These are phyloP conservation scores for Malaclemys terrapin DNA, from an alignment of 2,113 vertebrate genomes.

Conservation along the genomic window DNA sequence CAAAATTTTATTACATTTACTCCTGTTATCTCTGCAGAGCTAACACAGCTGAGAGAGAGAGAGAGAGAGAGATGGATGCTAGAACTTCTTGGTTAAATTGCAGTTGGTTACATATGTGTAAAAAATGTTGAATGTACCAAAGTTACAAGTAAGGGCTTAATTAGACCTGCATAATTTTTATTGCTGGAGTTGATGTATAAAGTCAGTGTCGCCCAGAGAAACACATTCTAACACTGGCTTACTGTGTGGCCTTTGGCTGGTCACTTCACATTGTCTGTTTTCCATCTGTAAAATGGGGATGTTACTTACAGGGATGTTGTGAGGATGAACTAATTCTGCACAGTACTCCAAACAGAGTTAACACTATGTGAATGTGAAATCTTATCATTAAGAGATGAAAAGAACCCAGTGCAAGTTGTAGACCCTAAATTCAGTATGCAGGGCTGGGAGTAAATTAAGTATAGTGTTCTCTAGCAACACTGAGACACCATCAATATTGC, in stretches of 20 bases:
- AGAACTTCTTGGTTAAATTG: not conserved
- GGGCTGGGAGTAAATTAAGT: not conserved
- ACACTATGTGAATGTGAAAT: not conserved
- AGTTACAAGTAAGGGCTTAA: not conserved
- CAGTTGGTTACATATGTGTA: not conserved
- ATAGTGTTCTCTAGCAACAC: not conserved
- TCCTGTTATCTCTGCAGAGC: not conserved
- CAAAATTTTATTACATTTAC: fast-evolving
- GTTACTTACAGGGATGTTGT: not conserved
- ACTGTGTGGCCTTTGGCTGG: not conserved
- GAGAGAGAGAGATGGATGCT: not conserved
- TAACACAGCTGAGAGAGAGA: not conserved
- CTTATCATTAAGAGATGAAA: not conserved
- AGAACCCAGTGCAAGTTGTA: not conserved
- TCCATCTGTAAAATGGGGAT: not conserved
- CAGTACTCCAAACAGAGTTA: not conserved
- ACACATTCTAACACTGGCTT: not conserved
- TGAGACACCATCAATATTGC: not conserved
- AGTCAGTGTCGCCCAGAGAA: not conserved
- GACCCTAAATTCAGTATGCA: not conserved
- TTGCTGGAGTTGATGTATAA: not conserved
- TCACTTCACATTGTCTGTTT: not conserved
- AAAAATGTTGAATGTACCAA: not conserved
- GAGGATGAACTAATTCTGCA: not conserved
- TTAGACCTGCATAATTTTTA: not conserved